These are phyloP conservation scores for Eutrigla gurnardus DNA, from an alignment of 2,797 vertebrate species.

Conservation along the genomic window DNA sequence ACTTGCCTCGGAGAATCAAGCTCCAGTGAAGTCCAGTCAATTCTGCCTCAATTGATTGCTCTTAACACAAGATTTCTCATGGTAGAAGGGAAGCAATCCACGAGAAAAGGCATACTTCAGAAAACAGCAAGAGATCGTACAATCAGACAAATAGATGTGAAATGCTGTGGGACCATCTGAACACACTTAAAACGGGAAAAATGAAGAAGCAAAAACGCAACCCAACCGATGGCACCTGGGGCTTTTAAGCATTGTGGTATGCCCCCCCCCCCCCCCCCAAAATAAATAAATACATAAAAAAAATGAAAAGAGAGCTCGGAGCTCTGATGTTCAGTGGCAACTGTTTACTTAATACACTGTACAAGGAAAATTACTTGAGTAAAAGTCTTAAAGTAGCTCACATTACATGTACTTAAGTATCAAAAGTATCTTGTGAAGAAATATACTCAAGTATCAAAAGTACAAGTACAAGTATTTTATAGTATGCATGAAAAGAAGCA, in stretches of 20 bases:
- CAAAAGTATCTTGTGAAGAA: too few relatives aligned
- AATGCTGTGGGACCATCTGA: conserved; percentile 61
- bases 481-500: too few relatives aligned
- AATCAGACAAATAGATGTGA: conserved; percentile 62
- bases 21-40: conserved; percentile 33
- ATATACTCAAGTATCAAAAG: too few relatives aligned
- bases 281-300: too few relatives aligned
- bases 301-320: conserved; percentile 12
- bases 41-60: conserved; percentile 55
- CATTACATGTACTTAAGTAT: too few relatives aligned
- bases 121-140: conserved; percentile 30
- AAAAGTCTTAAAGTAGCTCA: too few relatives aligned
- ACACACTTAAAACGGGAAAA: conserved; percentile 50
- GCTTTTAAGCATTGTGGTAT: conserved; percentile 41
- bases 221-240: conserved; percentile 37
- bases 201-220: conserved; percentile 24
- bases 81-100: conserved; percentile 45
- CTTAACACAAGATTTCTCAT: conserved; percentile 36
- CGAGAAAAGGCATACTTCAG: conserved; percentile 35
- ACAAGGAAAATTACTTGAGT: too few relatives aligned
- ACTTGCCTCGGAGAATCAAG: conserved; percentile 37
- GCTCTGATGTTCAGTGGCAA: conserved; percentile 64
- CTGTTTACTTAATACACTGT: conserved; percentile 52
- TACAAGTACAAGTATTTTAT: too few relatives aligned
- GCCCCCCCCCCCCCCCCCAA: neutral